These are phyloP conservation scores for Malurus leucopterus DNA, from an alignment of 2,797 vertebrate genomes.

Conservation along the genomic window DNA sequence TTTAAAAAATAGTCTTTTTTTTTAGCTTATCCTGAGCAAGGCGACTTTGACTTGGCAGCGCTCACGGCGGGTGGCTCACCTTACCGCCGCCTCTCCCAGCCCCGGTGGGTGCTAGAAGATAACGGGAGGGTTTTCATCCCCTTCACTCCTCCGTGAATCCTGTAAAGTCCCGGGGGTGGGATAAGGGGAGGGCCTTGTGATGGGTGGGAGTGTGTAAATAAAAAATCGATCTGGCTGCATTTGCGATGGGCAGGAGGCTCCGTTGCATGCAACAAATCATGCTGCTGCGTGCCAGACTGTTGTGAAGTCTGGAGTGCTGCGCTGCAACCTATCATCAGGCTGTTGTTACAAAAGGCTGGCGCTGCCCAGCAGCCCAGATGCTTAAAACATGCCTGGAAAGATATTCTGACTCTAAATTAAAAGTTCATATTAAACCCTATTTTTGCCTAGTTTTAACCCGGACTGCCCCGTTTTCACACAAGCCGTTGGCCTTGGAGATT, in stretches of 20 bases:
- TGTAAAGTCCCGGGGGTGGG: background rate
- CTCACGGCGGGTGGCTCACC: background rate
- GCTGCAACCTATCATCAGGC: background rate
- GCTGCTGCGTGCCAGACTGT: background rate
- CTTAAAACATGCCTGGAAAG: background rate
- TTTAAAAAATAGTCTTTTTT: background rate
- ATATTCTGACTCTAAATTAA: background rate
- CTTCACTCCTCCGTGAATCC: background rate
- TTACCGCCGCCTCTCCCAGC: background rate
- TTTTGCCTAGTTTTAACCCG: background rate
- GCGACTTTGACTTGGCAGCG: background rate
- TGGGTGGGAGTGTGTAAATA: background rate
- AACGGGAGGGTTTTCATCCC: background rate
- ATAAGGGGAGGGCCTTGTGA: background rate
- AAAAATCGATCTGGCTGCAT: background rate
- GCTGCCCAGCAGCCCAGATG: background rate
- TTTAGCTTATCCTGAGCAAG: background rate
- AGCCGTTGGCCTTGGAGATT: background rate
- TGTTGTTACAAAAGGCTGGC: background rate
- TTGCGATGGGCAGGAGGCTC: background rate
- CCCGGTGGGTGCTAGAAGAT: background rate
- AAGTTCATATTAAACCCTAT: background rate
- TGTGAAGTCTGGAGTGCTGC: background rate
- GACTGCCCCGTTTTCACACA: background rate
- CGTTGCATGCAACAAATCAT: background rate